Evolutionary conservation across 2,797 vertebrate genomes (phyloP).

Genomic region (Numenius phaeopus): DNA sequence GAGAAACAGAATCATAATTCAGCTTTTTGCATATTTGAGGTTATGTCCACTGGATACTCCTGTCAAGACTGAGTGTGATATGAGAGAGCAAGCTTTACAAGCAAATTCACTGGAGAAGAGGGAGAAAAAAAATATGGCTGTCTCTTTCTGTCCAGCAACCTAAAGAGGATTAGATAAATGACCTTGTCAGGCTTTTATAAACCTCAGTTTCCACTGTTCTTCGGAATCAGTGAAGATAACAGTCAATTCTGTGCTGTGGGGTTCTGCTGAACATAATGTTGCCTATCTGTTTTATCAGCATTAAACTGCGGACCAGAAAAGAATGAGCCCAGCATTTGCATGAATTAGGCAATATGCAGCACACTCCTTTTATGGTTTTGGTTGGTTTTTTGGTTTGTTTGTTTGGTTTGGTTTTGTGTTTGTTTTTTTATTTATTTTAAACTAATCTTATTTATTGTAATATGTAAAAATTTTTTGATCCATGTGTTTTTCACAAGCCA

Average conservation of each 20-base stretch:
- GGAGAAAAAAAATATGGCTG: neutral
- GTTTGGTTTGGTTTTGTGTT: neutral
- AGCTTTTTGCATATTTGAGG: conserved; percentile 21
- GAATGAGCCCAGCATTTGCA: neutral
- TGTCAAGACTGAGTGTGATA: conserved; percentile 19
- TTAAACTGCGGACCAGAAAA: neutral
- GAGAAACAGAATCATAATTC: neutral
- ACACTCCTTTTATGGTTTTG: neutral
- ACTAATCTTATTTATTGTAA: neutral
- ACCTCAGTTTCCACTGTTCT: neutral
- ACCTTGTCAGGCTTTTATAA: conserved; percentile 25
- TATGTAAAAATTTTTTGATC: neutral
- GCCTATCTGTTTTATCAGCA: neutral
- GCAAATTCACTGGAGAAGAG: neutral
- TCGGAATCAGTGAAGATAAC: neutral
- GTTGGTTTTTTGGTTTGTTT: too few relatives aligned
- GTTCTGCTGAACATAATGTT: neutral
- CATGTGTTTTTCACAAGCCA: neutral
- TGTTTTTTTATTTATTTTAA: neutral
- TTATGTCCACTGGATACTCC: conserved; percentile 20
- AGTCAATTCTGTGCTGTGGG: neutral
- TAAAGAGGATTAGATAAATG: neutral
- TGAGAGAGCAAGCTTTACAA: neutral
- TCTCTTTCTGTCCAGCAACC: neutral
- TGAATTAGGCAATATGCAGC: neutral